These are phyloP conservation scores for Euwallacea fornicatus DNA, from an alignment of 1,140 invertebrate species.

Conservation along the genomic window DNA sequence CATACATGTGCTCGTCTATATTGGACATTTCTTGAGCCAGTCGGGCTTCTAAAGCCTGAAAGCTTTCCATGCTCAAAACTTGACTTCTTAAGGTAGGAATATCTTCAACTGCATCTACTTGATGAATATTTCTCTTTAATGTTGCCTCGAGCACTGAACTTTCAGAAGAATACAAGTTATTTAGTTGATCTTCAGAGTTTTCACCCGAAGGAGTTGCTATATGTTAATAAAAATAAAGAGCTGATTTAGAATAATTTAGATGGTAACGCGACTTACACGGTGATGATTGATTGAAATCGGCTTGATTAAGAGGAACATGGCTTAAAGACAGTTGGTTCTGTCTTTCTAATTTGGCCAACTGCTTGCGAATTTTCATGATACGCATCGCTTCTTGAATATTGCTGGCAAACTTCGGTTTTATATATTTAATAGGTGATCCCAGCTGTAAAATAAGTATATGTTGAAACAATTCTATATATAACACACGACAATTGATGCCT, in stretches of 20 bases:
- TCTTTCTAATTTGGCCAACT: slow-evolving; percentile 61
- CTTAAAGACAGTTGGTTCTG: slow-evolving; percentile 53
- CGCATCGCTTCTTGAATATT: slow-evolving; percentile 63
- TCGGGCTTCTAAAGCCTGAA: slow-evolving; percentile 50
- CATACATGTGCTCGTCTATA: slow-evolving; percentile 42
- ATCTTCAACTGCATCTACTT: background rate
- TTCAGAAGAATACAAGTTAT: no score
- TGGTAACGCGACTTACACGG: no score
- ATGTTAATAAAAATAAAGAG: no score
- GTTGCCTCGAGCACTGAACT: no score
- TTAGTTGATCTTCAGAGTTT: no score
- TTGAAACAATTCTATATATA: background rate
- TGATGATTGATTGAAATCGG: no score
- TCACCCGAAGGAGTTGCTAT: no score
- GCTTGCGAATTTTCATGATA: slow-evolving; percentile 65
- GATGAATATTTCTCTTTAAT: no score
- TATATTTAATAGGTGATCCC: slow-evolving; percentile 42
- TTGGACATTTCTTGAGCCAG: slow-evolving; percentile 44
- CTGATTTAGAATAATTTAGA: no score
- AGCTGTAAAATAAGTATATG: background rate
- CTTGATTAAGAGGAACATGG: slow-evolving; percentile 4
- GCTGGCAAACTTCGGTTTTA: slow-evolving; percentile 64
- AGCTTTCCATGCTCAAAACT: slow-evolving; percentile 48
- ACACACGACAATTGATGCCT: background rate
- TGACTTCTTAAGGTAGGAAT: slow-evolving; percentile 36